Conservation (phyloP, 2,113 vertebrate genomes). For the Tamias sibiricus region DNA sequence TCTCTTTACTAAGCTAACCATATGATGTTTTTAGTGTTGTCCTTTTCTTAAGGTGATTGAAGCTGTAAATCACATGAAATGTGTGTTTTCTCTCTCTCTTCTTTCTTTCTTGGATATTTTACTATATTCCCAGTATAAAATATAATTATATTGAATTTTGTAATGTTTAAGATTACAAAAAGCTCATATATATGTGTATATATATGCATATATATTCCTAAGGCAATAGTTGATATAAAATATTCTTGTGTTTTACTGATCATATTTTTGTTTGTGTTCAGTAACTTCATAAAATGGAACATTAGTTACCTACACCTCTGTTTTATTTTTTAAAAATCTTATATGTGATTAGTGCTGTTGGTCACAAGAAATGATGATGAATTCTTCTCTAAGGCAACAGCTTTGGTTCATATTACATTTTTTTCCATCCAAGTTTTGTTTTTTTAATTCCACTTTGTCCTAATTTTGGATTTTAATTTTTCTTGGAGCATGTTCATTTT, state of each 20-base stretch:
- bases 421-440: background rate
- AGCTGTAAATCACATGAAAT: background rate
- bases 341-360: accelerated
- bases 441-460: background rate
- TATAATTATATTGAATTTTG: background rate
- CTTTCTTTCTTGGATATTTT: background rate
- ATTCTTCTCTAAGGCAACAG: background rate
- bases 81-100: background rate
- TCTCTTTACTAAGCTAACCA: background rate
- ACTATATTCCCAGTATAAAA: background rate
- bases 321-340: too few species aligned
- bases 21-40: background rate
- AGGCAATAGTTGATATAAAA: background rate
- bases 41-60: background rate
- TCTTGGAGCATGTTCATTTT: background rate
- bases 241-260: background rate
- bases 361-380: background rate
- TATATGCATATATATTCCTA: background rate
- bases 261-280: background rate
- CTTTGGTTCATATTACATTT: background rate
- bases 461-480: background rate
- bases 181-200: too few species aligned
- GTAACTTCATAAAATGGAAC: background rate
- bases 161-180: background rate
- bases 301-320: background rate